Conservation (phyloP, 1,140 invertebrate species). For the Drosophila ananassae region DNA sequence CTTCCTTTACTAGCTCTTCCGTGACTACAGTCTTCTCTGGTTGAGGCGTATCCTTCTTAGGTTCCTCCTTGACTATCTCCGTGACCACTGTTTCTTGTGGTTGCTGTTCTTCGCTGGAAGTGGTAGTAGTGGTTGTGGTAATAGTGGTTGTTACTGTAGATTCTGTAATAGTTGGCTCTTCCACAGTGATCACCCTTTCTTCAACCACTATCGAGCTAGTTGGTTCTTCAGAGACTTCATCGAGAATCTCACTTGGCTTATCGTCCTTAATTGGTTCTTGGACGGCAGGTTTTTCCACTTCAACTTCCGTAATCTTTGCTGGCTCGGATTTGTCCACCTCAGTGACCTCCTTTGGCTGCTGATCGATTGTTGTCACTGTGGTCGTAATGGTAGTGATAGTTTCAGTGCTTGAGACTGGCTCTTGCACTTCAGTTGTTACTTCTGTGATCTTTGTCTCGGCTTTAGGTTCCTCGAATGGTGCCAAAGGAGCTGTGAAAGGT, state of each 20-base stretch:
- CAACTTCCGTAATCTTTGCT: constrained; percentile 13
- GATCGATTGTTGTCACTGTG: constrained; percentile 37
- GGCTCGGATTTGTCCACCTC: constrained; percentile 13
- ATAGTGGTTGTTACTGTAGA: constrained; percentile 57
- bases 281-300: background rate
- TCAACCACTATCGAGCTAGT: constrained; percentile 16
- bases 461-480: constrained; percentile 40
- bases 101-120: constrained; percentile 24
- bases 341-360: constrained; percentile 23
- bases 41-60: background rate
- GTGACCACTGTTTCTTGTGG: constrained; percentile 36
- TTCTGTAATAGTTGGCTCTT: constrained; percentile 54
- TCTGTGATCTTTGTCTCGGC: constrained; percentile 32
- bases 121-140: constrained; percentile 48
- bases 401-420: constrained; percentile 26
- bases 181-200: constrained; percentile 44
- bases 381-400: constrained; percentile 54
- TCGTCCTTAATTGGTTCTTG: constrained; percentile 17
- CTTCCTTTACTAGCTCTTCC: constrained; percentile 1
- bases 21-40: constrained; percentile 13
- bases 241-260: constrained; percentile 1
- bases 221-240: constrained; percentile 5
- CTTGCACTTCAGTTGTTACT: constrained; percentile 35
- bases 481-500: constrained; percentile 55
- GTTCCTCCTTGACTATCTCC: constrained; percentile 2